Conservation (phyloP, 2,888 invertebrate genomes). For the Cataglyphis albicans region DNA sequence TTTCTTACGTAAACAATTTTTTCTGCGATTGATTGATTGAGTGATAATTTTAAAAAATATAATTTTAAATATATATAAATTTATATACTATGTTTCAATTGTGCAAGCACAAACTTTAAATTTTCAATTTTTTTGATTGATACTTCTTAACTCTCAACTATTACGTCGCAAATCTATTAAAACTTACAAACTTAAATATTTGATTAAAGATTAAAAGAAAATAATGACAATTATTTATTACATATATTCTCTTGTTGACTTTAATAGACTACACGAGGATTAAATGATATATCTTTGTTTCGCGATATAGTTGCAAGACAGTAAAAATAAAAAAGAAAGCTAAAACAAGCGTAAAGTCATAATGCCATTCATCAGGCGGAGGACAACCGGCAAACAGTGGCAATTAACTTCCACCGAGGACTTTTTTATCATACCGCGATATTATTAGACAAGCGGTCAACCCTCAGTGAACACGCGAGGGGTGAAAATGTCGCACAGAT, state of each 20-base stretch:
- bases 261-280: slow-evolving; percentile 15
- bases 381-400: slow-evolving; percentile 77
- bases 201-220: not conserved
- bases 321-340: slow-evolving; percentile 44
- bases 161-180: slow-evolving; percentile 8
- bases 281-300: slow-evolving; percentile 17
- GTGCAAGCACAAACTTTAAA: not conserved
- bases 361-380: slow-evolving; percentile 73
- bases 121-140: not conserved
- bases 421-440: slow-evolving; percentile 55
- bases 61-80: not conserved
- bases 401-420: slow-evolving; percentile 73
- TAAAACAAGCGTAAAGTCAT: slow-evolving; percentile 71
- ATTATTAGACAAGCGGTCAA: slow-evolving; percentile 64
- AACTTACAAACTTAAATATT: not conserved
- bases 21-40: not conserved
- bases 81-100: not conserved
- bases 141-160: not conserved
- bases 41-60: not conserved
- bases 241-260: not conserved
- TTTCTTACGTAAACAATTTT: not conserved
- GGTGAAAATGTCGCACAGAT: slow-evolving; percentile 49
- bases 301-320: slow-evolving; percentile 12
- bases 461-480: slow-evolving; percentile 41
- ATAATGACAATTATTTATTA: not conserved